Base-by-base conservation (phyloP, 2,888 invertebrate species). In the Polylopha cassiicola region DNA sequence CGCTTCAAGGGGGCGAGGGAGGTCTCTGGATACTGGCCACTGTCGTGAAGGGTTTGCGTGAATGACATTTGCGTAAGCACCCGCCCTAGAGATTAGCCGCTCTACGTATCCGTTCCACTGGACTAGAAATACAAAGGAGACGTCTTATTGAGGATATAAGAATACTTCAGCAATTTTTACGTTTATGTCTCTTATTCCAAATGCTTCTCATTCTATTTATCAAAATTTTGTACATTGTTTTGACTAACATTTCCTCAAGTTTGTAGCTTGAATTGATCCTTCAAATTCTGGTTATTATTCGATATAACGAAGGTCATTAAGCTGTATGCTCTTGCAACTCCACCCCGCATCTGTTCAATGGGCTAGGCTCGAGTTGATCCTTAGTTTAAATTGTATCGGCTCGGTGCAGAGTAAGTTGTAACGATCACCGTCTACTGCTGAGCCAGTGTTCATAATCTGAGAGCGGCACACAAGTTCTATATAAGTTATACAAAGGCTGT, bases 11-110 rank as follows among this genome's bases (percentile, higher is more conserved):
- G 44, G 55, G 49, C 23, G 36, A 41, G 58, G 61, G 14, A 55
- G 72, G 31, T 62, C 57, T 51, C 28, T 27, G 18, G 39, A 27
- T 29, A 33, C 39, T 65, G 66, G 70, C 48, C 54, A 48, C 47
- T 46, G 53, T 60, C 65, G 62, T 64, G 63, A 69, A 72, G 68
- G 73, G 75, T 66, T 70, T 61, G 65, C 65, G 72, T 66, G 71
- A 75, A 74, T 73, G 72, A 71, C 77, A 74, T 78, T 77, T 75
- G 68, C 71, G 68, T 75, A 74, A 76, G 71, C 68, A 60, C 60
- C 68, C 65, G 61, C 75, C 73, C 68, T 67, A 53, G 68, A 74
- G 78, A 77, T 78, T 76, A 78, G 71, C 67, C 61, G 50, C 50
- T 36, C 24, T 36, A 20, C 41, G 29, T 37, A 37, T 37, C 42